phyloP scores from a whole-genome alignment of 2,113 vertebrate species.

The Megaleporinus macrocephalus region DNA sequence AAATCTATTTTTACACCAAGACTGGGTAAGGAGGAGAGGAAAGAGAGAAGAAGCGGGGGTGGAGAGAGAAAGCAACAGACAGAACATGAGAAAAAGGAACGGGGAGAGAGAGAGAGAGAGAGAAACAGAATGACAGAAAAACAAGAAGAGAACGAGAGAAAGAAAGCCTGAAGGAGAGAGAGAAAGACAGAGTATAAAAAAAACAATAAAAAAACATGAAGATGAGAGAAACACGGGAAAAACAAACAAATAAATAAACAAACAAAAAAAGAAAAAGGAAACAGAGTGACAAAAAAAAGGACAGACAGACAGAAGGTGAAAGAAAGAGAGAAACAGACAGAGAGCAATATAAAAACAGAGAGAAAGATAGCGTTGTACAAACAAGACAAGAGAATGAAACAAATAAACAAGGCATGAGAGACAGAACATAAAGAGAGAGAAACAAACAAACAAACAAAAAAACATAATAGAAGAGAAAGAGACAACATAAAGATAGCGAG shows the following conservation, averaged over 20 bases:
- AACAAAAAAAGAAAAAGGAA: not conserved
- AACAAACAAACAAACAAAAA: no score
- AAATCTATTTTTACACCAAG: conserved; percentile 35
- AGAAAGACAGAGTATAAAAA: not conserved
- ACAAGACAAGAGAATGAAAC: not conserved
- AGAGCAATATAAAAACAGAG: no score
- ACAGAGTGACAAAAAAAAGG: not conserved
- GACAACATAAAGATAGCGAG: not conserved
- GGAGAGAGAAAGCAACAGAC: not conserved
- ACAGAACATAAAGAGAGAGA: not conserved
- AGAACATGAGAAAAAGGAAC: not conserved
- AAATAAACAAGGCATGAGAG: not conserved
- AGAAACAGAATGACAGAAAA: not conserved
- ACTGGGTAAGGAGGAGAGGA: not conserved
- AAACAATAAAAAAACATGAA: not conserved
- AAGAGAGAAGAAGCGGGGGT: not conserved
- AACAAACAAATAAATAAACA: not conserved
- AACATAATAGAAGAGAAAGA: not conserved
- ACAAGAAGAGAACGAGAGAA: not conserved
- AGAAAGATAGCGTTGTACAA: not conserved
- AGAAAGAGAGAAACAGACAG: not conserved
- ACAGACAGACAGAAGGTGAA: not conserved
- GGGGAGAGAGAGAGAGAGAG: not conserved
- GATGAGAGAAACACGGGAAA: not conserved
- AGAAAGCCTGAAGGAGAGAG: not conserved